Conservation (phyloP, 2,797 vertebrate species). For the Sebastiscus tertius region DNA sequence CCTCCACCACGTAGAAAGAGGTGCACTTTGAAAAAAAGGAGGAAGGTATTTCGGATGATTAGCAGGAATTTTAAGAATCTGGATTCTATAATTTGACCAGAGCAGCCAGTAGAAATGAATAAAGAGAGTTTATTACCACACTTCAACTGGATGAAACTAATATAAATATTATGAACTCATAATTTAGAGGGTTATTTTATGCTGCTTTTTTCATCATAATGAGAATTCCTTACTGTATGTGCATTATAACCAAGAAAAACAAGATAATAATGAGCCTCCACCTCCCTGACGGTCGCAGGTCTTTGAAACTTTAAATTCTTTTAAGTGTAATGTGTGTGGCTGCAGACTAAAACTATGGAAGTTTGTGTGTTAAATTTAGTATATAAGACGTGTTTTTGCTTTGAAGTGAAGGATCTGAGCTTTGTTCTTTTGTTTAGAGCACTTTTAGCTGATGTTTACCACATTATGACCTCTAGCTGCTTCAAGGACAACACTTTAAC, state of each 20-base stretch:
- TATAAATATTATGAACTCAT: slow-evolving; percentile 9
- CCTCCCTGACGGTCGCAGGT: too few relatives aligned
- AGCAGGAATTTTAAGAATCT: slow-evolving; percentile 50
- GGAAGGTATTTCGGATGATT: slow-evolving; percentile 35
- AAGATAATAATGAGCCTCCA: neutral
- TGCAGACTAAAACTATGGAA: neutral
- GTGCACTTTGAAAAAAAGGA: slow-evolving; percentile 9
- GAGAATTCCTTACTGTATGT: neutral
- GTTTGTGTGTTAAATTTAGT: slow-evolving; percentile 2
- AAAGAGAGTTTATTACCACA: neutral
- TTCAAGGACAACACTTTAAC: slow-evolving; percentile 36
- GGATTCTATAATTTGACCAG: slow-evolving; percentile 11
- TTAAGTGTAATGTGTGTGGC: neutral
- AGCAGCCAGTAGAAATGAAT: slow-evolving; percentile 3
- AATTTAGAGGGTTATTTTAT: neutral
- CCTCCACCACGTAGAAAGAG: slow-evolving; percentile 58
- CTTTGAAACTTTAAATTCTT: too few relatives aligned
- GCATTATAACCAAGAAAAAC: neutral
- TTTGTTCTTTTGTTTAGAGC: slow-evolving; percentile 34
- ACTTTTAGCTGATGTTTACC: neutral
- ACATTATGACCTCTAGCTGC: slow-evolving; percentile 4
- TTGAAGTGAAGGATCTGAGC: slow-evolving; percentile 6
- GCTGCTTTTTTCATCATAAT: neutral
- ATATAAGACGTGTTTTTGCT: neutral
- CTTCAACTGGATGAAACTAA: neutral